Conservation (phyloP, 1,140 invertebrate species). For the Odontomachus brunneus region DNA sequence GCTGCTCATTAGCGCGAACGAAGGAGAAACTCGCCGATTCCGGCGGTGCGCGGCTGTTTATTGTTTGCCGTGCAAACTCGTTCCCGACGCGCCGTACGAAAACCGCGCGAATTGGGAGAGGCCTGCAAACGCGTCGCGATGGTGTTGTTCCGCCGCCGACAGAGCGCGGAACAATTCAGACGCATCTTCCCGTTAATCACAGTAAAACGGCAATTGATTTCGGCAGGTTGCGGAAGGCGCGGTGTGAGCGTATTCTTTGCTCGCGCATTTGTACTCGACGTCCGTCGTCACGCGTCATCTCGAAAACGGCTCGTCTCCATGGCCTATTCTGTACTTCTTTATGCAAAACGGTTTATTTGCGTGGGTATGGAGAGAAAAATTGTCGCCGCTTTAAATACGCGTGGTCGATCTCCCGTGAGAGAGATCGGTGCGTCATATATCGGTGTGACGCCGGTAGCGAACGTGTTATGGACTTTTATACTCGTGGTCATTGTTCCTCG, state of each 20-base stretch:
- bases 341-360: too few relatives aligned
- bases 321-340: too few relatives aligned
- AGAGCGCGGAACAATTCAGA: conserved; percentile 13
- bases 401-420: too few relatives aligned
- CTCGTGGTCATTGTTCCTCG: too few relatives aligned
- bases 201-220: conserved; percentile 32
- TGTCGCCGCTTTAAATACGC: too few relatives aligned
- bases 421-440: too few relatives aligned
- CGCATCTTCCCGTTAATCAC: conserved; percentile 11
- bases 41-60: conserved; percentile 43
- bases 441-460: too few relatives aligned
- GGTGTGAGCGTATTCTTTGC: background rate
- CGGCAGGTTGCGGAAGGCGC: background rate
- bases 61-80: conserved; percentile 45
- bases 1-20: conserved; percentile 47
- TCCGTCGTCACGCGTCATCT: too few relatives aligned
- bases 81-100: conserved; percentile 31
- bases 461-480: too few relatives aligned
- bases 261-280: too few relatives aligned
- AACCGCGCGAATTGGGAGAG: conserved; percentile 26
- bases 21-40: conserved; percentile 46
- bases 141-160: background rate
- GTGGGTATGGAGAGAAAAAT: too few relatives aligned
- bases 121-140: background rate
- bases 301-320: too few relatives aligned